Conservation (phyloP, 2,113 vertebrate species). For the Corythornis vintsioides region DNA sequence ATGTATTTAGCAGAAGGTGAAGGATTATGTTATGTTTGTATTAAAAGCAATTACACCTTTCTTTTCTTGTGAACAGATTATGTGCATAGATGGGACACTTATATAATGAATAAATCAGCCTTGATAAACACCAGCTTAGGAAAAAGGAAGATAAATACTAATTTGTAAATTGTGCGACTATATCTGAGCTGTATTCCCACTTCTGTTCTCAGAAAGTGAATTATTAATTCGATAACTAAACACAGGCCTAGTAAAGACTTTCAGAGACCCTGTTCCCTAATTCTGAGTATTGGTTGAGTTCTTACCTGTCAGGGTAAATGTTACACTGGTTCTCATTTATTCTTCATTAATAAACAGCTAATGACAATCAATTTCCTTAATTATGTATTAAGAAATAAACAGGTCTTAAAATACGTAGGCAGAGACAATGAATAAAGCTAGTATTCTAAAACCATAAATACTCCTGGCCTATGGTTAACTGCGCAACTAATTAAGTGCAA, state of each 20-base stretch:
- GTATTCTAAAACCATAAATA: constrained; percentile 79
- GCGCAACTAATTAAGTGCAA: constrained; percentile 73
- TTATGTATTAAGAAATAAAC: constrained; percentile 76
- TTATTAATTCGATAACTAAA: constrained; percentile 61
- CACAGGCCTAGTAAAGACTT: constrained; percentile 77
- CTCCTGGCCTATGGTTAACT: constrained; percentile 79
- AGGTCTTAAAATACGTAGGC: constrained; percentile 72
- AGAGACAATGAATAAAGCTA: constrained; percentile 70
- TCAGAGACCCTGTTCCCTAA: constrained; percentile 69
- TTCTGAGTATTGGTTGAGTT: constrained; percentile 57
- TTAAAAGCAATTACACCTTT: neutral
- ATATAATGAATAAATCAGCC: neutral
- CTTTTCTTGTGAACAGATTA: neutral
- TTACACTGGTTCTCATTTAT: constrained; percentile 78
- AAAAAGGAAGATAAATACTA: neutral
- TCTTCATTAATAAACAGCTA: constrained; percentile 89
- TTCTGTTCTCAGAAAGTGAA: constrained; percentile 54
- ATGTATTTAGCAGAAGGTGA: neutral
- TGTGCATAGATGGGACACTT: neutral
- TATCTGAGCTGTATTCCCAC: neutral
- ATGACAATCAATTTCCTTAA: constrained; percentile 72
- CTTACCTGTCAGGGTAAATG: constrained; percentile 63
- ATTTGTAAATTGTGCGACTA: neutral
- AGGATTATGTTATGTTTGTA: neutral
- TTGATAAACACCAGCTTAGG: neutral